These are phyloP conservation scores for Eupithecia exiguata DNA, from an alignment of 2,888 invertebrate species.

Conservation along the genomic window DNA sequence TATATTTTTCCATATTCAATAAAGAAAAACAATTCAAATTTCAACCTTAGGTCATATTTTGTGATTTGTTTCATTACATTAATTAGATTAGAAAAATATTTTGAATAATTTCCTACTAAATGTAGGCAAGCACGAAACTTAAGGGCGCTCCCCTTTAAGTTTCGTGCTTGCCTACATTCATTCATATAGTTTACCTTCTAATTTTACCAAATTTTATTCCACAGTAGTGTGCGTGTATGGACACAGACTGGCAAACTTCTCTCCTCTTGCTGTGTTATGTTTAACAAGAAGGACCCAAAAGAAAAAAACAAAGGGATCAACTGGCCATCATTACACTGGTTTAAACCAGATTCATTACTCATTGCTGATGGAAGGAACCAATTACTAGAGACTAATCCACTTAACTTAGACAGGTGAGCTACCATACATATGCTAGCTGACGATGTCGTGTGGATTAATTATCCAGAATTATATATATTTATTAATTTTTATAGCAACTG, in stretches of 20 bases:
- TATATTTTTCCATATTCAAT: too few relatives aligned
- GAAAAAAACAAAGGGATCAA: conserved; percentile 53
- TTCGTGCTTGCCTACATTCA: neutral
- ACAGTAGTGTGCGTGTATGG: conserved; percentile 85
- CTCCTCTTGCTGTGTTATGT: conserved; percentile 54
- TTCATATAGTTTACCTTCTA: neutral
- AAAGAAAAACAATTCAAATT: too few relatives aligned
- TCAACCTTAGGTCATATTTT: too few relatives aligned
- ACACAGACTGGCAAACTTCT: conserved; percentile 84
- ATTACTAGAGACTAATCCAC: conserved; percentile 85
- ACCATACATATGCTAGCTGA: neutral
- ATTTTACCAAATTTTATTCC: neutral
- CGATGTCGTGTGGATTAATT: too few relatives aligned
- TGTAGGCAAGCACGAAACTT: too few relatives aligned
- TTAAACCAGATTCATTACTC: conserved; percentile 80
- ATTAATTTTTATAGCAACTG: too few relatives aligned
- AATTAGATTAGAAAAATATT: too few relatives aligned
- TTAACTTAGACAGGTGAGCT: conserved; percentile 64
- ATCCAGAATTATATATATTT: too few relatives aligned
- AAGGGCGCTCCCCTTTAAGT: too few relatives aligned
- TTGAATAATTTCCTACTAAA: too few relatives aligned
- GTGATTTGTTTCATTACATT: too few relatives aligned
- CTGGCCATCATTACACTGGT: conserved; percentile 85
- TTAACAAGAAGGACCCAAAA: conserved; percentile 42
- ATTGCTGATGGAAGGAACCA: conserved; percentile 85